phyloP scores from a whole-genome alignment of 2,113 vertebrate genomes.

The Pteropus alecto region DNA sequence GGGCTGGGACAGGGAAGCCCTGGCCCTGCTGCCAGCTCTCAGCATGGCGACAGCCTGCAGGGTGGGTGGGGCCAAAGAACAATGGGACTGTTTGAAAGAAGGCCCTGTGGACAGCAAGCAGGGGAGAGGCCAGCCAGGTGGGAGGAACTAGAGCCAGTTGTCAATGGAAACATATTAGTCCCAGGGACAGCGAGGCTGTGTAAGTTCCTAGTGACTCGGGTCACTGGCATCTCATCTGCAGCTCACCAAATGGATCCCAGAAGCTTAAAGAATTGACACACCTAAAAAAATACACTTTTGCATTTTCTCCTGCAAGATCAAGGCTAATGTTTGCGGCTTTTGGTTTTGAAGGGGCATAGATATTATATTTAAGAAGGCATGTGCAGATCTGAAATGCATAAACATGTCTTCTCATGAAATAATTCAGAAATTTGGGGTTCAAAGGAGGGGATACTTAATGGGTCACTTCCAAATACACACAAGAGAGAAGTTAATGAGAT shows the following conservation, averaged over 20 bases:
- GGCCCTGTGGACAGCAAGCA: background rate
- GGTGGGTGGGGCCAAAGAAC: background rate
- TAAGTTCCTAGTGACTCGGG: slow-evolving; percentile 5
- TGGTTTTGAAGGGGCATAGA: background rate
- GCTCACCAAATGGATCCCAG: slow-evolving; percentile 3
- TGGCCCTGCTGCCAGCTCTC: background rate
- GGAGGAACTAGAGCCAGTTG: slow-evolving; percentile 11
- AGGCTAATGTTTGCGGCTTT: background rate
- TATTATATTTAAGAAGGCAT: background rate
- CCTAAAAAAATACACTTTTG: background rate
- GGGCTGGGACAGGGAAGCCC: background rate
- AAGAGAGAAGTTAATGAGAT: background rate
- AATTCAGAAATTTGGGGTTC: background rate
- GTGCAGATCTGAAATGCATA: background rate
- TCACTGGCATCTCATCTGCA: slow-evolving; percentile 29
- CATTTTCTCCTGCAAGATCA: background rate
- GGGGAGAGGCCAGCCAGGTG: background rate
- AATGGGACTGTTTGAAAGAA: background rate
- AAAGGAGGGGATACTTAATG: background rate
- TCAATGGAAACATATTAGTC: slow-evolving; percentile 44
- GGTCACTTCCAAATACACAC: background rate
- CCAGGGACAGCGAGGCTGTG: background rate
- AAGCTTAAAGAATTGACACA: slow-evolving; percentile 3
- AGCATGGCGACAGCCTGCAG: background rate
- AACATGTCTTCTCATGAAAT: background rate